These are phyloP conservation scores for Probosciger aterrimus DNA, from an alignment of 2,113 vertebrate species.

Conservation along the genomic window DNA sequence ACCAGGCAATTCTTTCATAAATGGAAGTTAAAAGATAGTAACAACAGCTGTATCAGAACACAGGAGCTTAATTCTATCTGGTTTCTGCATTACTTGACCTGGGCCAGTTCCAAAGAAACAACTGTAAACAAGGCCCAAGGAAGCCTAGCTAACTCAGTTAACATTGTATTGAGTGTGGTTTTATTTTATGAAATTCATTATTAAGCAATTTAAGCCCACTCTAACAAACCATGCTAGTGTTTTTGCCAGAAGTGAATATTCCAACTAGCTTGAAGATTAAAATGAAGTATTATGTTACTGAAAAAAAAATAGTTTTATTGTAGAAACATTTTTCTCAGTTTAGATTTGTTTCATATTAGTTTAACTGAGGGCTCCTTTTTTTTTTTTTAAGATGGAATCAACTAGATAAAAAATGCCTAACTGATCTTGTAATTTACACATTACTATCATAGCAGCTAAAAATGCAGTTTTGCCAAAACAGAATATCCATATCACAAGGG, in stretches of 20 bases:
- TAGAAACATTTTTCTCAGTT: background rate
- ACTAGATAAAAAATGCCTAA: background rate
- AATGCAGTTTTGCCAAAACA: background rate
- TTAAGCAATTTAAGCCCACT: background rate
- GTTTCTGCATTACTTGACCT: background rate
- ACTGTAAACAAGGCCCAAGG: background rate
- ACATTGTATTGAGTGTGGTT: background rate
- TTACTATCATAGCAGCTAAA: background rate
- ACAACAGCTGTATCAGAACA: background rate
- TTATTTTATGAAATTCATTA: slow-evolving; percentile 3
- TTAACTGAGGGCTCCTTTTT: background rate
- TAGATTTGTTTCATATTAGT: background rate
- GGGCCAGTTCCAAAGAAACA: slow-evolving; percentile 8
- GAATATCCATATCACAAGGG: background rate
- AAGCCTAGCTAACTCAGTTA: background rate
- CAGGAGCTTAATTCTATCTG: background rate
- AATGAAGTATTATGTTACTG: background rate
- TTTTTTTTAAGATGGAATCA: background rate
- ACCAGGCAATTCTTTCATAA: background rate
- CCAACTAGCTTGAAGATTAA: background rate
- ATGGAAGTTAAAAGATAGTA: background rate
- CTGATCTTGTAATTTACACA: background rate
- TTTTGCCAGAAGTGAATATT: background rate
- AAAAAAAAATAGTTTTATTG: background rate
- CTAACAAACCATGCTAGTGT: background rate